Conservation (phyloP, 1,140 invertebrate genomes). For the Hycleus phaleratus region DNA sequence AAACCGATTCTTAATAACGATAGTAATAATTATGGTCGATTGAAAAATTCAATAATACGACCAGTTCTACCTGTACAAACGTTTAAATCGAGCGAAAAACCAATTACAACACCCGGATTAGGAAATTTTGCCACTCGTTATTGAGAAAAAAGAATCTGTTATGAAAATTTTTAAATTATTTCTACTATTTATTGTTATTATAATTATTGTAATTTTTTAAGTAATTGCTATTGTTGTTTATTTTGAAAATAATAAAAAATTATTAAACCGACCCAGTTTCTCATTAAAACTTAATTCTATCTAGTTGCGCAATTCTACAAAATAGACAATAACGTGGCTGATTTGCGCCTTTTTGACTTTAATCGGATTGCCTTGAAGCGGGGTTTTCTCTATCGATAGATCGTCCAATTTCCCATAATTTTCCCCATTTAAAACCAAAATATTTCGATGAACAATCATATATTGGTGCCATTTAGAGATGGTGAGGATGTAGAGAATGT, state of each 20-base stretch:
- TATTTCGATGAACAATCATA: too few relatives aligned
- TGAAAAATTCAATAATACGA: slow-evolving; percentile 9
- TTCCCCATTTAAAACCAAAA: too few relatives aligned
- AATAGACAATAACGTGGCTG: too few relatives aligned
- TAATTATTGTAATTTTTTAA: neutral
- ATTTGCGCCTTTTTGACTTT: too few relatives aligned
- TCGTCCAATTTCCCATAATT: too few relatives aligned
- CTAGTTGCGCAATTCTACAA: too few relatives aligned
- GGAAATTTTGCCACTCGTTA: slow-evolving; percentile 20
- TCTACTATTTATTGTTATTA: neutral
- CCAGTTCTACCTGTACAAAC: slow-evolving; percentile 17
- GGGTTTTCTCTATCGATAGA: too few relatives aligned
- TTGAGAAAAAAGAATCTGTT: slow-evolving; percentile 6
- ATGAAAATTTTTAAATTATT: slow-evolving; percentile 3
- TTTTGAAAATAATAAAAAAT: neutral
- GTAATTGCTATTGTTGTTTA: neutral
- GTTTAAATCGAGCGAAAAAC: slow-evolving; percentile 26
- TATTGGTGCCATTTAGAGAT: too few relatives aligned
- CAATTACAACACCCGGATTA: slow-evolving; percentile 27
- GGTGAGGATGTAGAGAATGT: too few relatives aligned
- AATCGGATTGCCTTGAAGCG: too few relatives aligned
- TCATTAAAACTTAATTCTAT: neutral
- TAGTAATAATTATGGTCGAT: neutral
- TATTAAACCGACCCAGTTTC: neutral
- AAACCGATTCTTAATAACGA: slow-evolving; percentile 16